These are phyloP conservation scores for Drosophila falleni DNA, from an alignment of 2,888 invertebrate species.

Conservation along the genomic window DNA sequence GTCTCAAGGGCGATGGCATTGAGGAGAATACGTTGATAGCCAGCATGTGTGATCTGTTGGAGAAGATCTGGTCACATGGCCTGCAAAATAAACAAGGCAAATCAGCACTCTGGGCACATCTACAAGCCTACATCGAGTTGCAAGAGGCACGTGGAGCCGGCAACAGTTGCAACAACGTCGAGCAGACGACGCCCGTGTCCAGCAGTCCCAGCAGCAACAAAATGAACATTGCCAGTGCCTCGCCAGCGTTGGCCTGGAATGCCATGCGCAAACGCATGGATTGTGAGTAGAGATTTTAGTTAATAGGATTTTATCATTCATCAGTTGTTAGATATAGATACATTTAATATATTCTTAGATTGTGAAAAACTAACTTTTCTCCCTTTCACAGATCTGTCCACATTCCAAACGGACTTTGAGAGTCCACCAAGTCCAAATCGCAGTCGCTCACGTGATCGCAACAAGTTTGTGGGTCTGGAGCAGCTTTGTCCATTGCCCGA, in stretches of 20 bases:
- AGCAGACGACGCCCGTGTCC: constrained; percentile 63
- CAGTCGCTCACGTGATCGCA: constrained; percentile 85
- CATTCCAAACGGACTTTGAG: constrained; percentile 91
- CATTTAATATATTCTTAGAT: too few species aligned
- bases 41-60: constrained; percentile 98
- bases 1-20: constrained; percentile 94
- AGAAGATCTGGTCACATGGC: constrained; percentile 99
- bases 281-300: constrained; percentile 90
- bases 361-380: too few species aligned
- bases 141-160: constrained; percentile 88
- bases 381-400: constrained; percentile 89
- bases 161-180: constrained; percentile 83
- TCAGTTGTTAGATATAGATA: too few species aligned
- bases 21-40: constrained; percentile 99
- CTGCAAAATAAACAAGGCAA: constrained; percentile 98
- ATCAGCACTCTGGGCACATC: constrained; percentile 98
- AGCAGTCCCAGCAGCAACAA: constrained; percentile 67
- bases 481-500: constrained; percentile 89
- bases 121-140: constrained; percentile 94
- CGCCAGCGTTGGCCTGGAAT: constrained; percentile 95
- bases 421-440: constrained; percentile 86
- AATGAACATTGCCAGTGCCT: constrained; percentile 71
- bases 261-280: constrained; percentile 95
- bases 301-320: too few species aligned
- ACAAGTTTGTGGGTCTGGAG: constrained; percentile 86